These are phyloP conservation scores for Lucilia sericata DNA, from an alignment of 1,140 invertebrate genomes.

Conservation along the genomic window DNA sequence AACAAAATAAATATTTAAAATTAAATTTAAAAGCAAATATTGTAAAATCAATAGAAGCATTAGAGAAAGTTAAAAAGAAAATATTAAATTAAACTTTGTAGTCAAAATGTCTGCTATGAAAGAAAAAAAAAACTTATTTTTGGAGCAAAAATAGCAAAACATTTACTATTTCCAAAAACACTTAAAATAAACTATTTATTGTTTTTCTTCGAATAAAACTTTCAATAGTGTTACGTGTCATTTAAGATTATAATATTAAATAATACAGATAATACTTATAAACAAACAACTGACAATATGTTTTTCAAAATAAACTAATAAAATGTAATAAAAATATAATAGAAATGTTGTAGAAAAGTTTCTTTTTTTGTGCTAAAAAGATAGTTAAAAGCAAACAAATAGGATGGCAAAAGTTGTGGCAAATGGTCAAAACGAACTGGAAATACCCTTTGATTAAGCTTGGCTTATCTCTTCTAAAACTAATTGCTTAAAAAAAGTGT, in stretches of 20 bases:
- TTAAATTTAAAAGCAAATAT: no score
- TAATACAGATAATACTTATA: not conserved
- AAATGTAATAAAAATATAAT: not conserved
- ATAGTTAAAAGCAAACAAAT: no score
- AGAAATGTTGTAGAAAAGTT: not conserved
- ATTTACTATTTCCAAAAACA: not conserved
- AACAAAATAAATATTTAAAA: no score
- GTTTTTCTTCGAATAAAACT: not conserved
- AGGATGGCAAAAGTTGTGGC: no score
- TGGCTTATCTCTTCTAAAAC: no score
- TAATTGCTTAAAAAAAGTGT: no score
- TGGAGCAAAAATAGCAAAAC: not conserved
- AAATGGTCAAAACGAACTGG: no score
- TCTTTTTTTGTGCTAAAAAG: no score
- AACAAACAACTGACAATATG: not conserved
- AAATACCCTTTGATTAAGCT: no score
- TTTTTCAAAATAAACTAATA: not conserved
- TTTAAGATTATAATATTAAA: conserved; percentile 6
- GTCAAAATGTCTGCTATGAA: not conserved
- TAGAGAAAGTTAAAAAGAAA: no score
- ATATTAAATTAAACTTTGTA: not conserved
- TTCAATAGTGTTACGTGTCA: conserved; percentile 2
- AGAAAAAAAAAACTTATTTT: not conserved
- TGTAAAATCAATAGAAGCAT: no score
- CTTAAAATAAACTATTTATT: conserved; percentile 2